phyloP scores from a whole-genome alignment of 2,888 invertebrate genomes.

The Cheilosia variabilis region DNA sequence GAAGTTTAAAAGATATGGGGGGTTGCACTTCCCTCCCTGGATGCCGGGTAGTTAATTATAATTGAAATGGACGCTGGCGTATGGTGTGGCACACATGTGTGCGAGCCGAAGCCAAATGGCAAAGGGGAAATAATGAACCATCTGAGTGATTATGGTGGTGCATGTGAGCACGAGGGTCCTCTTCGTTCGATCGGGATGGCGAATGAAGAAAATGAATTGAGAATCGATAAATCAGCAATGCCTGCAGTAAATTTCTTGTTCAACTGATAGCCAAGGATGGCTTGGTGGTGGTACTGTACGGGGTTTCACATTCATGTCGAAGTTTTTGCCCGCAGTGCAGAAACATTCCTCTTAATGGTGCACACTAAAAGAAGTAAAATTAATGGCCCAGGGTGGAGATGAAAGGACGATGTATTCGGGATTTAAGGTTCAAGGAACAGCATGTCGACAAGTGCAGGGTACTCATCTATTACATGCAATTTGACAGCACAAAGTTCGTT shows the following conservation, averaged over 20 bases:
- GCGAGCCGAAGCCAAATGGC: slow-evolving; percentile 23
- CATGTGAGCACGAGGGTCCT: background rate
- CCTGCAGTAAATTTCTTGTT: slow-evolving; percentile 69
- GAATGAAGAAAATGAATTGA: slow-evolving; percentile 63
- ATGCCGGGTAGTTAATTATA: slow-evolving; percentile 59
- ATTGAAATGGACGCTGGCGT: slow-evolving; percentile 46
- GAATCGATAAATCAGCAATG: slow-evolving; percentile 71
- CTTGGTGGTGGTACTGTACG: slow-evolving; percentile 11
- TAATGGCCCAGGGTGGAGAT: slow-evolving; percentile 60
- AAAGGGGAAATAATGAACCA: slow-evolving; percentile 52
- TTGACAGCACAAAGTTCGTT: slow-evolving; percentile 49
- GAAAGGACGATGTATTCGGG: slow-evolving; percentile 58
- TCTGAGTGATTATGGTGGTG: slow-evolving; percentile 38
- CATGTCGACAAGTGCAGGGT: slow-evolving; percentile 64
- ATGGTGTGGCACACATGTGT: slow-evolving; percentile 12
- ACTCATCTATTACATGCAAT: slow-evolving; percentile 56
- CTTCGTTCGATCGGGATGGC: background rate
- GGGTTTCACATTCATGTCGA: slow-evolving; percentile 40
- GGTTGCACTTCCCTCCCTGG: background rate
- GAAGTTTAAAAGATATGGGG: background rate
- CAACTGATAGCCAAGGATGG: slow-evolving; percentile 54
- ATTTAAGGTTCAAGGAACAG: slow-evolving; percentile 58
- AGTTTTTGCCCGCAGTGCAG: slow-evolving; percentile 59
- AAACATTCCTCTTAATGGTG: slow-evolving; percentile 55
- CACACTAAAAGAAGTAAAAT: slow-evolving; percentile 61